Evolutionary conservation across 1,140 invertebrate genomes (phyloP), one percentile per base, ranked within the genome.

Genomic region (Drosophila nasuta): DNA sequence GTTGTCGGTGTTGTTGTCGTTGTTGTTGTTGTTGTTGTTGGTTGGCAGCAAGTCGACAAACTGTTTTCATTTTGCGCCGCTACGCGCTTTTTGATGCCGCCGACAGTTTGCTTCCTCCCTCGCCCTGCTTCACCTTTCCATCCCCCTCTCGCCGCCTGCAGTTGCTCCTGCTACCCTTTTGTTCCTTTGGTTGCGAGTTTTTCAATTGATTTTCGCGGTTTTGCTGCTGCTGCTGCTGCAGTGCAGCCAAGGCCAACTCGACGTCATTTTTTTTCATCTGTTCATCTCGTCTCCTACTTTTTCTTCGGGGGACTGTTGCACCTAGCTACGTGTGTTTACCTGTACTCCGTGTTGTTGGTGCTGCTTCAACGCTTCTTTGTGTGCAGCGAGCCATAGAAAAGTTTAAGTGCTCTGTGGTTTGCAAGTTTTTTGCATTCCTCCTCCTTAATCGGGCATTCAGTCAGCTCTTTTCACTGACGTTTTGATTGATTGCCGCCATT

Each of bases 131-230:
- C 35, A 38, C 43, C 6, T 46, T 8, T 51, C 11, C 33, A 46
- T 8, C 17, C 3, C 10, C 63, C 33, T 8, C n/a, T n/a, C 10
- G 52, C 3, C 5, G 43, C 43, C 10, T 43, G 63, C 58, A 49
- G 13, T 43, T 48, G 17, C 48, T 38, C 43, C 41, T 28, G 43
- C 43, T 67, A 48, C 46, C 15, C 75, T 68, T 70, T 82, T 80
- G 60, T 57, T 51, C 67, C 65, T 81, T 81, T 74, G 74, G 57
- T 54, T 48, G 74, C 25, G 69, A 81, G 69, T 85, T 88, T 87
- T 87, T 82, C 83, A 87, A 87, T 87, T 87, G 83, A 87, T 87
- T 87, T 87, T 87, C 83, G 83, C 83, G 83, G 83, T 87, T 87
- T 75, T 83, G 54, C 68, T 56, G 48, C 64, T 54, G 57, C 70